Evolutionary conservation across 2,113 vertebrate species (phyloP).

Genomic region (Sus scrofa): T2T-Sscrofa CM000827.6:41344001-41344500

Average conservation of each 20-base stretch:
- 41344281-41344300: neutral
- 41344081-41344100: neutral
- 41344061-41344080: neutral
- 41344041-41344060: too few species aligned
- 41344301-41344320: neutral
- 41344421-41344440: neutral
- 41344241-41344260: neutral
- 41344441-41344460: neutral
- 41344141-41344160: neutral
- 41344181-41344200: neutral
- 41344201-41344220: neutral
- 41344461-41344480: neutral
- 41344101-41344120: neutral
- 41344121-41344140: neutral
- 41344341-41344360: neutral
- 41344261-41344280: neutral
- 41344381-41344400: neutral
- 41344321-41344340: neutral
- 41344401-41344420: neutral
- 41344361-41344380: neutral
- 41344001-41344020: neutral
- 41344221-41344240: neutral
- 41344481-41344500: neutral
- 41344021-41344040: neutral
- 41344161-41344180: neutral